A percentile compares a stretch with the other conserved stretches of the same genome.
Conservation (phyloP, 2,888 invertebrate genomes). For the Polietes domitor region DNA sequence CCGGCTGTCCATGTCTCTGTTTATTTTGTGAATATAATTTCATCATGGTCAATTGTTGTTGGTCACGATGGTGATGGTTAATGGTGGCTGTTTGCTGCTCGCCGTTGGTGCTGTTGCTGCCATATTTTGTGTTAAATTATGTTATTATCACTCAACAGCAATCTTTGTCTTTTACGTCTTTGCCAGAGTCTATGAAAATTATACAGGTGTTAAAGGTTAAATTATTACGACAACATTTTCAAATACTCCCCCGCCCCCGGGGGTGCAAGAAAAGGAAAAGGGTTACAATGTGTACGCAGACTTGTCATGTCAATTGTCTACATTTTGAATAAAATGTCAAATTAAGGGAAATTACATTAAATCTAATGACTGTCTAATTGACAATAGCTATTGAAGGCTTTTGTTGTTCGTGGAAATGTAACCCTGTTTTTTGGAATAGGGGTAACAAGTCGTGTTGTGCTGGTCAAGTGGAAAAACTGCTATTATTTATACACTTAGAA, state of each 20-base stretch:
- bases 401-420: background rate
- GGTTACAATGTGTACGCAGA: too few species aligned
- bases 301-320: background rate
- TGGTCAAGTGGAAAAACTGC: too few species aligned
- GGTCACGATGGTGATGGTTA: conserved; percentile 4
- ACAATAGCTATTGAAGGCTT: background rate
- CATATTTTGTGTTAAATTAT: conserved; percentile 38
- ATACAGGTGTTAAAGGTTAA: conserved; percentile 63
- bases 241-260: background rate
- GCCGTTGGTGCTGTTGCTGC: background rate
- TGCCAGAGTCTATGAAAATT: conserved; percentile 19
- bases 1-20: too few species aligned
- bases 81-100: conserved; percentile 23
- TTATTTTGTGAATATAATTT: conserved; percentile 22
- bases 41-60: conserved; percentile 53
- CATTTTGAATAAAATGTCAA: conserved; percentile 36
- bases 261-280: background rate
- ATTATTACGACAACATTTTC: conserved; percentile 37
- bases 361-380: conserved; percentile 60
- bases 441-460: too few species aligned
- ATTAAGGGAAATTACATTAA: conserved; percentile 59
- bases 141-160: conserved; percentile 34
- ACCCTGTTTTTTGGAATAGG: background rate
- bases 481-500: too few species aligned
- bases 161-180: conserved; percentile 29